Evolutionary conservation across 2,113 vertebrate species (phyloP), one percentile per base, ranked within the genome.

Genomic region (Sphaerodactylus townsendi): DNA sequence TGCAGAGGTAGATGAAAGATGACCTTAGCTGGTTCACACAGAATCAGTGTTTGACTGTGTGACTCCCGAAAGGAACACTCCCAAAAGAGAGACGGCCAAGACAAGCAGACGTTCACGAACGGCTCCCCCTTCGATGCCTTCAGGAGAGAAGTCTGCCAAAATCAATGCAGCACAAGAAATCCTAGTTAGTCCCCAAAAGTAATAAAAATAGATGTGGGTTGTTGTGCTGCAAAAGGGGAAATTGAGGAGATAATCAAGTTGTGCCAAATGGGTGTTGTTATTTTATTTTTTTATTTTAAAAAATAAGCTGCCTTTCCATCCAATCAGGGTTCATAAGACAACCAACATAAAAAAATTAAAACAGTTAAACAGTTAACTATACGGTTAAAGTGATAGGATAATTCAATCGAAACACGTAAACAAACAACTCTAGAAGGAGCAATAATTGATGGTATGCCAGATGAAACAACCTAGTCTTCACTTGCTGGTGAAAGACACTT

Each of bases 91-190:
- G 10, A 23, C 0, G 3, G 86, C 78, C 87, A 90, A 82, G 80
- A 0, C 85, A 56, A 89, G 87, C 83, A 86, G 88, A 85, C 90
- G 89, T 91, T 91, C 21, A 89, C 89, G 88, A 93, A 86, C 86
- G n/a, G 62, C 48, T 87, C 44, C 9, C 25, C 89, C 77, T 44
- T 19, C 77, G 93, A 86, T 87, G 77, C 28, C 77, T 85, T 85
- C 72, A 84, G 80, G 86, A 84, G 75, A 86, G 82, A 78, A 88
- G 41, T 73, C 66, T 81, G 82, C 76, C 85, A 86, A 62, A 85
- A 86, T 69, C 90, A 93, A 93, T 87, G 91, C 88, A 82, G 79
- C 68, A n/a, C 84, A 85, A 13, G 78, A 80, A 79, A 71, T 70
- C 33, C 1, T 13, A 73, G 81, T 74, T 68, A 19, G 41, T 7